phyloP scores from a whole-genome alignment of 1,140 invertebrate genomes.

The Drosophila pandora region DNA sequence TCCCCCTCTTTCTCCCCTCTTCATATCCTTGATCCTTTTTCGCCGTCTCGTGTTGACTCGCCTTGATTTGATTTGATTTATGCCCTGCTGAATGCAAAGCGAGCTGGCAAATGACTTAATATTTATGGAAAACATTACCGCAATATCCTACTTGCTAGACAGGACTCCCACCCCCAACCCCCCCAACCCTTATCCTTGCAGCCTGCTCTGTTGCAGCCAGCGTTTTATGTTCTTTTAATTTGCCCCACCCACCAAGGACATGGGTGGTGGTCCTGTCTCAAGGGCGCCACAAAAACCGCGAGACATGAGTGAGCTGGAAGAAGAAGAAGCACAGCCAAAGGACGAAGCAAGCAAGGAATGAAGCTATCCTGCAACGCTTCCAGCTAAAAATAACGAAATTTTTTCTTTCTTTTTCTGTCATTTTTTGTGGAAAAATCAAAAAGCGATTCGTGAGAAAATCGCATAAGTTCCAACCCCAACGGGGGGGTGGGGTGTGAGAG shows the following conservation, averaged over 20 bases:
- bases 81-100: conserved; percentile 47
- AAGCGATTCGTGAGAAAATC: conserved; percentile 41
- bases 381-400: conserved; percentile 24
- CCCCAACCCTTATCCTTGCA: background rate
- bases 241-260: conserved; percentile 22
- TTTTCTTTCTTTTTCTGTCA: background rate
- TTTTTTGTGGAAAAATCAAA: conserved; percentile 7
- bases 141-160: conserved; percentile 47
- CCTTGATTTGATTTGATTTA: conserved; percentile 54
- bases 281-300: conserved; percentile 51
- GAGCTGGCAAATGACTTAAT: conserved; percentile 49
- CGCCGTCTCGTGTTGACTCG: conserved; percentile 31
- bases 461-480: conserved; percentile 24
- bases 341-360: background rate
- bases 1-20: background rate
- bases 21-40: background rate
- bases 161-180: background rate
- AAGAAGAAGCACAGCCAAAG: too few species aligned
- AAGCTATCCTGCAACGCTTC: conserved; percentile 9
- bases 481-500: too few species aligned
- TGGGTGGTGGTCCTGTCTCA: conserved; percentile 24
- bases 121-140: conserved; percentile 55
- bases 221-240: conserved; percentile 54
- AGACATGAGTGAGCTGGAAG: conserved; percentile 16
- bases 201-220: conserved; percentile 18